A percentile compares a stretch with the other conserved stretches of the same genome.
phyloP scores from a whole-genome alignment of 1,140 invertebrate species.

The Drosophila tsacasi region DNA sequence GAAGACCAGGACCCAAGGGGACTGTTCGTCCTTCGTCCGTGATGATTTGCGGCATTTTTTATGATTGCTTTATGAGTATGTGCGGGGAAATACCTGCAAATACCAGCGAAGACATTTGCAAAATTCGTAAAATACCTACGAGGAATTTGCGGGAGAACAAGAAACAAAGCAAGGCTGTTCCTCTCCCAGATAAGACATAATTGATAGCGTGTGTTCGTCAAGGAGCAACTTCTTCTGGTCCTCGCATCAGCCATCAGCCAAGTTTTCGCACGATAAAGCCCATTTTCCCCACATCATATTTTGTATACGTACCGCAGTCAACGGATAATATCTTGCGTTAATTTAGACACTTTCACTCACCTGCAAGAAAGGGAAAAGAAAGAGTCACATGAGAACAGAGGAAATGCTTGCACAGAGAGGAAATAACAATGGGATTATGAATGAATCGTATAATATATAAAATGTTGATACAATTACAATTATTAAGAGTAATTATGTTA shows the following conservation, averaged over 20 bases:
- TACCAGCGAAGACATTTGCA: constrained; percentile 40
- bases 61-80: constrained; percentile 50
- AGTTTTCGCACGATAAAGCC: constrained; percentile 42
- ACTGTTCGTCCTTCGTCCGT: constrained; percentile 1
- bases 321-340: constrained; percentile 31
- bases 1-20: constrained; percentile 6
- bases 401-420: constrained; percentile 4
- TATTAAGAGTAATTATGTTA: no score
- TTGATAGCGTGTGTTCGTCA: constrained; percentile 29
- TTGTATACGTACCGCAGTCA: constrained; percentile 65
- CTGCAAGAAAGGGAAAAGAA: constrained; percentile 46
- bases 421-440: no score
- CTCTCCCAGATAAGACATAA: constrained; percentile 30
- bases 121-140: constrained; percentile 15
- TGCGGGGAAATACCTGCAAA: constrained; percentile 17
- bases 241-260: constrained; percentile 8
- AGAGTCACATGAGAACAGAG: constrained; percentile 24
- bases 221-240: constrained; percentile 27
- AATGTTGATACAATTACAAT: not conserved
- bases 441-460: no score
- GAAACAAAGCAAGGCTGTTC: constrained; percentile 26
- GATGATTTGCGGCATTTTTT: constrained; percentile 58
- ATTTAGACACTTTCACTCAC: constrained; percentile 62
- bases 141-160: constrained; percentile 19
- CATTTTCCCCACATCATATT: constrained; percentile 41